Evolutionary conservation across 2,888 invertebrate species (phyloP).

Genomic region (Epirrita christyi): DNA sequence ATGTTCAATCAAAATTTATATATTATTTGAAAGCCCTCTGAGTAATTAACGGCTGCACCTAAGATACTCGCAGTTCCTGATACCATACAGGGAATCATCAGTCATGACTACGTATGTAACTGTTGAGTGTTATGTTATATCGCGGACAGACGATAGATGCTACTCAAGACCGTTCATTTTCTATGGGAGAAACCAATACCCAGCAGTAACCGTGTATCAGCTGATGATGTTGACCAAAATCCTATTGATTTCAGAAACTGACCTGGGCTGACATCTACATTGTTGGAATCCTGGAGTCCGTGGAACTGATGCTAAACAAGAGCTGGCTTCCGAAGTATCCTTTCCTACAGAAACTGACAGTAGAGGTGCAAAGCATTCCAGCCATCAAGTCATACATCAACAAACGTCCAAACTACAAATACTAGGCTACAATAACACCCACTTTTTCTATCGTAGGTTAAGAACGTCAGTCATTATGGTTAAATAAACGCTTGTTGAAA

Average conservation of each 20-base stretch:
- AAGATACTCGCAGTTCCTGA: too few relatives aligned
- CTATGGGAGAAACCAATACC: too few relatives aligned
- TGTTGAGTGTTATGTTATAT: too few relatives aligned
- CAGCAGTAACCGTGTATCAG: too few relatives aligned
- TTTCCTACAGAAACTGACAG: constrained; percentile 39
- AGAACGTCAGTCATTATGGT: neutral
- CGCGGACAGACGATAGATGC: too few relatives aligned
- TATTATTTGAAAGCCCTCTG: too few relatives aligned
- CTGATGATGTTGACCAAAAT: neutral
- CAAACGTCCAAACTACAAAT: constrained; percentile 48
- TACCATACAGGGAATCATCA: too few relatives aligned
- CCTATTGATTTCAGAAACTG: constrained; percentile 34
- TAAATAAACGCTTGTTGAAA: constrained; percentile 7
- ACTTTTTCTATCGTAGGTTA: neutral
- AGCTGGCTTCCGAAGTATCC: constrained; percentile 47
- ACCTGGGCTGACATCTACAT: constrained; percentile 53
- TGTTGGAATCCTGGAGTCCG: constrained; percentile 49
- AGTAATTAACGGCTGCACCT: too few relatives aligned
- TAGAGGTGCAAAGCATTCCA: constrained; percentile 48
- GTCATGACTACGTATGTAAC: too few relatives aligned
- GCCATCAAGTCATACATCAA: constrained; percentile 50
- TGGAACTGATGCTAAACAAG: constrained; percentile 46
- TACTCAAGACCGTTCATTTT: too few relatives aligned
- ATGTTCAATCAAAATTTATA: too few relatives aligned
- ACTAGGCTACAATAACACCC: constrained; percentile 2